Conservation (phyloP, 2,113 vertebrate species). For the Verasper variegatus region DNA sequence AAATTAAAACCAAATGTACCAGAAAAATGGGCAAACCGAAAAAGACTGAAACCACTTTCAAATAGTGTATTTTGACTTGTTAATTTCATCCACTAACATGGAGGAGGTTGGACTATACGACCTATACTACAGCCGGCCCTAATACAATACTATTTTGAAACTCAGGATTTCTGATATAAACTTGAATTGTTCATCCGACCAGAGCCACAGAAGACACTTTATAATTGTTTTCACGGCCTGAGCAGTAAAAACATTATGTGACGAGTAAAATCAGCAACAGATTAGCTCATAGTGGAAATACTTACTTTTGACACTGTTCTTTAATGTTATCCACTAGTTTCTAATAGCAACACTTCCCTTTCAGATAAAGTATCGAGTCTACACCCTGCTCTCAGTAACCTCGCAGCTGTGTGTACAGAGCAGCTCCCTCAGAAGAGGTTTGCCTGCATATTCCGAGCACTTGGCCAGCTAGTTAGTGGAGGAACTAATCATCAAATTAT, state of each 20-base stretch:
- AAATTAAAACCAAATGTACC: too few relatives aligned
- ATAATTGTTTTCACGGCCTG: neutral
- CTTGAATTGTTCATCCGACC: neutral
- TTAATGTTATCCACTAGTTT: neutral
- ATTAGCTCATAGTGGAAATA: neutral
- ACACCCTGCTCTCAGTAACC: neutral
- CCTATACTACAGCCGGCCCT: too few relatives aligned
- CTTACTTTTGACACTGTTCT: neutral
- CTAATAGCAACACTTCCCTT: neutral
- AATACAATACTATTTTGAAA: neutral
- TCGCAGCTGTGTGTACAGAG: slow-evolving; percentile 12
- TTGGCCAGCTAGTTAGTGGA: slow-evolving; percentile 5
- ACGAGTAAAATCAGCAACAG: neutral
- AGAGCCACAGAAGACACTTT: too few relatives aligned
- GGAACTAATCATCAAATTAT: slow-evolving; percentile 34
- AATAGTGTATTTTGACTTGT: too few relatives aligned
- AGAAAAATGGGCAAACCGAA: too few relatives aligned
- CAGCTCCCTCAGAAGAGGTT: neutral
- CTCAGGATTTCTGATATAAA: neutral
- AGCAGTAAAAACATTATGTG: neutral
- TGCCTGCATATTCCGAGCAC: slow-evolving; percentile 5
- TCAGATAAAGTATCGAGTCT: neutral
- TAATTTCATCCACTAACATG: too few relatives aligned
- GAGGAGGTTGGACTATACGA: too few relatives aligned
- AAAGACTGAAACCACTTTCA: neutral